Conservation (phyloP, 2,113 vertebrate genomes). For the Circaetus gallicus region DNA sequence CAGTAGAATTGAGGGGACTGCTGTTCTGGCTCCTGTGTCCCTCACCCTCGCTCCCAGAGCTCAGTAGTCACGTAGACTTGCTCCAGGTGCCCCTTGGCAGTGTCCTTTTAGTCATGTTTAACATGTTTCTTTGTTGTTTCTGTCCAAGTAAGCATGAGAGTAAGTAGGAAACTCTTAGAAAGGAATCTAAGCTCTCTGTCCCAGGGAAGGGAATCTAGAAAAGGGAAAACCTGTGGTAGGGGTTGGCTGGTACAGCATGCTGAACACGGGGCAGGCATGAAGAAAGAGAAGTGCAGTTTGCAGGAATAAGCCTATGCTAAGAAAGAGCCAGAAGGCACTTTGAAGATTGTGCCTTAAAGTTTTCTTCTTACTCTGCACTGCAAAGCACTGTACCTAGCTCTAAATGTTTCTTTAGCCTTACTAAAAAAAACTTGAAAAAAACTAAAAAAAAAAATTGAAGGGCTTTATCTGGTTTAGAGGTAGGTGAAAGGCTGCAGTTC, state of each 20-base stretch:
- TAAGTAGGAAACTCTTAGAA: not conserved
- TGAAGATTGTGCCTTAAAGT: not conserved
- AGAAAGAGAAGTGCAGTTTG: not conserved
- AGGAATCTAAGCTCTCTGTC: not conserved
- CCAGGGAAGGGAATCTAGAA: not conserved
- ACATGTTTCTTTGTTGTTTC: not conserved
- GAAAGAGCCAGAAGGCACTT: not conserved
- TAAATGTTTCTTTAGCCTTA: not conserved
- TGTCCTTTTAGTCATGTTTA: not conserved
- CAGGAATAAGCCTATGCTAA: not conserved
- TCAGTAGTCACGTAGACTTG: not conserved
- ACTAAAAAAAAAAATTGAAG: no score
- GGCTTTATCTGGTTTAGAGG: not conserved
- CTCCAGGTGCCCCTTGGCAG: not conserved
- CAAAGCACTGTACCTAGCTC: not conserved
- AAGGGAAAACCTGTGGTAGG: not conserved
- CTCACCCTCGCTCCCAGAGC: not conserved
- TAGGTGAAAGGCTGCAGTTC: not conserved
- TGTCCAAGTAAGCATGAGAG: not conserved
- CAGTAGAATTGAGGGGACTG: not conserved
- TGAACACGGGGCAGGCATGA: fast-evolving
- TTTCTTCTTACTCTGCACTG: not conserved
- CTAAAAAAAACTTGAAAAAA: not conserved
- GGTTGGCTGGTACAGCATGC: fast-evolving
- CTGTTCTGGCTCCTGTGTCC: not conserved